phyloP scores from a whole-genome alignment of 1,140 invertebrate genomes.

The Drosophila obscura region DNA sequence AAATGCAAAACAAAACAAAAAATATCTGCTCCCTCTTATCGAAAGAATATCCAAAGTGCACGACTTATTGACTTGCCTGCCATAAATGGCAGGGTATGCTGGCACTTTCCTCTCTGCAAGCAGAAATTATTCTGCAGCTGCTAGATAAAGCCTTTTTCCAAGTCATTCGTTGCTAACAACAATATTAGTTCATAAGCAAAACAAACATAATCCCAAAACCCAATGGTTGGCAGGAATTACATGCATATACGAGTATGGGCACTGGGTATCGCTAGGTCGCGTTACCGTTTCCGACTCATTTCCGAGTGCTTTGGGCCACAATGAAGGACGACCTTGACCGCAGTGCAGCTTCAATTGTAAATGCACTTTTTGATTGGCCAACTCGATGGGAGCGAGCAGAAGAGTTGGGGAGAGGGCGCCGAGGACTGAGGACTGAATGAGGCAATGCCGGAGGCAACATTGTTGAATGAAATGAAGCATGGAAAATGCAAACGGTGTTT shows the following conservation, averaged over 20 bases:
- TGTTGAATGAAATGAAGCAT: conserved; percentile 64
- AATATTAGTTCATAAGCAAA: no score
- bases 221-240: no score
- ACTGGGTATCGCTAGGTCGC: not conserved
- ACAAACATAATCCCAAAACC: no score
- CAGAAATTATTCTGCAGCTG: no score
- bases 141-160: no score
- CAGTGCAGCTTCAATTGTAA: conserved; percentile 42
- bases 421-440: conserved; percentile 40
- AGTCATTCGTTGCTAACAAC: no score
- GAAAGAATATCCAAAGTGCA: conserved; percentile 62
- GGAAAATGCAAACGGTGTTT: conserved; percentile 42
- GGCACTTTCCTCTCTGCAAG: not conserved
- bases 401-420: not conserved
- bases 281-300: not conserved
- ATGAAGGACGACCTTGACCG: conserved; percentile 70
- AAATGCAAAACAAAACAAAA: conserved; percentile 18
- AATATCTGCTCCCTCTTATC: conserved; percentile 43
- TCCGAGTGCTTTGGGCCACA: conserved; percentile 16
- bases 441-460: conserved; percentile 53
- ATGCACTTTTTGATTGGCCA: conserved; percentile 24
- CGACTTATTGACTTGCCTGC: conserved; percentile 35
- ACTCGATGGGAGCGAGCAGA: conserved; percentile 6
- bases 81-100: conserved; percentile 14
- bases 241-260: no score